Percentiles rank a stretch among this genome's conserved stretches.
Conservation (phyloP, 2,113 vertebrate species). For the Alethe castanea region DNA sequence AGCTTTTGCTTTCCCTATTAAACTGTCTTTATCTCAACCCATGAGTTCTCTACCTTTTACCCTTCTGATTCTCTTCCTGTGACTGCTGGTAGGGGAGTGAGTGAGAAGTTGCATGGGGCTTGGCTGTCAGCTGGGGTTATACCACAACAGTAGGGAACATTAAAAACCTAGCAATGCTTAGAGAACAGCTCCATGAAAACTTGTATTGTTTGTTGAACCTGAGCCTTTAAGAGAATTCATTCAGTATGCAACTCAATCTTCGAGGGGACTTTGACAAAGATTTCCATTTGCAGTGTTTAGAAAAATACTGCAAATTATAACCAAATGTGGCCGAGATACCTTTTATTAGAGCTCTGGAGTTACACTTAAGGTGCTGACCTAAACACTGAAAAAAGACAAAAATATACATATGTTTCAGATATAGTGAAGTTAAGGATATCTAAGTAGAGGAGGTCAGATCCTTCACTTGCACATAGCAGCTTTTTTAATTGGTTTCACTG, state of each 20-base stretch:
- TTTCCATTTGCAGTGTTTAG: slow-evolving; percentile 60
- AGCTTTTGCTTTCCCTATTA: not conserved
- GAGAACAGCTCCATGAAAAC: not conserved
- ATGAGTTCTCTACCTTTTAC: not conserved
- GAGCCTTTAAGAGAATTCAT: not conserved
- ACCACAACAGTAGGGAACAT: not conserved
- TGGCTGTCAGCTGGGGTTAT: not conserved
- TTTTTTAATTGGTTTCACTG: not conserved
- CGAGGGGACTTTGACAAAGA: slow-evolving; percentile 34
- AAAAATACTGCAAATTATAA: slow-evolving; percentile 69
- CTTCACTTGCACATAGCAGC: not conserved
- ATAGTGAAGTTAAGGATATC: not conserved
- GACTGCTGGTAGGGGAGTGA: not conserved
- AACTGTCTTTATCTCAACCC: not conserved
- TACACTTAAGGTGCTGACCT: slow-evolving; percentile 29
- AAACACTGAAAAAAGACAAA: slow-evolving; percentile 29
- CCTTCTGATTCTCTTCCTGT: not conserved
- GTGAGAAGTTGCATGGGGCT: fast-evolving
- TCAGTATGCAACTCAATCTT: slow-evolving; percentile 18
- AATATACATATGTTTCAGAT: slow-evolving; percentile 2
- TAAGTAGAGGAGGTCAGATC: not conserved
- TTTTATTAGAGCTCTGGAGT: slow-evolving; percentile 42
- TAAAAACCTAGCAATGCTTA: slow-evolving; percentile 15
- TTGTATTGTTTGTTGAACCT: not conserved
- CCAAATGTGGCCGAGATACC: slow-evolving; percentile 49